Percentiles rank a stretch among this genome's conserved stretches.
Evolutionary conservation across 2,113 vertebrate species (phyloP).

Genomic region (Myrmecobius fasciatus): DNA sequence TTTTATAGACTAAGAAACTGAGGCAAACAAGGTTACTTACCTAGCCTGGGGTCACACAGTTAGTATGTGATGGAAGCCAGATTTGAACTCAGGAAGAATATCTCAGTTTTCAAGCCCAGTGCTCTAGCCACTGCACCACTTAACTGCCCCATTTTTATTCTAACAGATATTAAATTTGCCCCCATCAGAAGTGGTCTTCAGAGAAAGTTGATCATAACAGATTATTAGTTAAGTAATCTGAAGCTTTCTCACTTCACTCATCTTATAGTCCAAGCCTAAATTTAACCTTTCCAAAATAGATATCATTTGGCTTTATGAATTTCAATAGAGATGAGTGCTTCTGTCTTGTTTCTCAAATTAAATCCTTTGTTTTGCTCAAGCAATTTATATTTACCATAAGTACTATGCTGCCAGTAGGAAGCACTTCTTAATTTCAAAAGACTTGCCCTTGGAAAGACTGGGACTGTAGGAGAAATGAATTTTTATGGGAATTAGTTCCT

Average conservation of each 20-base stretch:
- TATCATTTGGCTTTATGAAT: constrained; percentile 14
- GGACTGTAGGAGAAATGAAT: constrained; percentile 41
- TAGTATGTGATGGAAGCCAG: background rate
- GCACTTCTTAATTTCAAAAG: constrained; percentile 29
- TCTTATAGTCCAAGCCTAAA: background rate
- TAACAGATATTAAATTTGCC: constrained; percentile 14
- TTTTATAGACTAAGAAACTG: background rate
- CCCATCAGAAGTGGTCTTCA: constrained; percentile 13
- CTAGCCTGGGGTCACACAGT: background rate
- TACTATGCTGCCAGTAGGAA: background rate
- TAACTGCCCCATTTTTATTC: background rate
- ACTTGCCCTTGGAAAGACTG: constrained; percentile 55
- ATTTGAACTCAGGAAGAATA: background rate
- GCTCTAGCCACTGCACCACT: background rate
- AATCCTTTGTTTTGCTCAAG: constrained; percentile 43
- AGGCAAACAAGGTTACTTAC: background rate
- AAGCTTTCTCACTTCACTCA: background rate
- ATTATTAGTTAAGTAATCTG: background rate
- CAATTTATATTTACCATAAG: constrained; percentile 49
- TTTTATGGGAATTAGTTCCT: constrained; percentile 55
- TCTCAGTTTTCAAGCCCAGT: background rate
- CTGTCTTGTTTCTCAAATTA: constrained; percentile 2
- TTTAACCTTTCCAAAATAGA: constrained; percentile 46
- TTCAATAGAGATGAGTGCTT: constrained; percentile 21
- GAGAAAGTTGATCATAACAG: background rate